These are phyloP conservation scores for Protosalanx chinensis DNA, from an alignment of 2,797 vertebrate genomes.

Conservation along the genomic window DNA sequence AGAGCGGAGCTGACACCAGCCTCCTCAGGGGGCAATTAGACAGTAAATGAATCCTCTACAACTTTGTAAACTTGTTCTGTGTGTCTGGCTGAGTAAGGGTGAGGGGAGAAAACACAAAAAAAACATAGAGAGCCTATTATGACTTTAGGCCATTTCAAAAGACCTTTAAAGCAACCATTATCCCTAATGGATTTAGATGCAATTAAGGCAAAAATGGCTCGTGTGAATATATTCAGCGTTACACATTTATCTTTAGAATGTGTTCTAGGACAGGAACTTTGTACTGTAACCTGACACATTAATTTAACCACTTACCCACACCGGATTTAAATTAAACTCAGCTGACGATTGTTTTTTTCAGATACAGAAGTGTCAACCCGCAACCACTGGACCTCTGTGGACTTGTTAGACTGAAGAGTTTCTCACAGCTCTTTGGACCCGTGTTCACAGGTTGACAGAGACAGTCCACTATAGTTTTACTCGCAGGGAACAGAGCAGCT, in stretches of 20 bases:
- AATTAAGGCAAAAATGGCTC: conserved; percentile 47
- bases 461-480: conserved; percentile 5
- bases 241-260: conserved; percentile 13
- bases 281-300: conserved; percentile 4
- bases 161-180: conserved; percentile 54
- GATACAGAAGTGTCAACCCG: not conserved
- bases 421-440: conserved; percentile 24
- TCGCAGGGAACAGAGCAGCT: conserved; percentile 5
- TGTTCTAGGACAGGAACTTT: not conserved
- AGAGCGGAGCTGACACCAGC: conserved; percentile 76
- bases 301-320: conserved; percentile 6
- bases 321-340: not conserved
- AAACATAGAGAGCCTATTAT: conserved; percentile 46
- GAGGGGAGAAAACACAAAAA: conserved; percentile 57
- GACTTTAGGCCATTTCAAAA: conserved; percentile 58
- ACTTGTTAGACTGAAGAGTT: not conserved
- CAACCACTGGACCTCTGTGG: not conserved
- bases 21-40: conserved; percentile 79
- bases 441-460: conserved; percentile 4
- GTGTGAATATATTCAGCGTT: conserved; percentile 16
- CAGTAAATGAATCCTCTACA: conserved; percentile 74
- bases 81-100: conserved; percentile 57
- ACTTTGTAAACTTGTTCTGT: conserved; percentile 74
- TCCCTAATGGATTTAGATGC: conserved; percentile 53
- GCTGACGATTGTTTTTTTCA: not conserved